Evolutionary conservation across 2,797 vertebrate genomes (phyloP), one percentile per base, ranked within the genome.

Genomic region (Urosaurus nigricauda): DNA sequence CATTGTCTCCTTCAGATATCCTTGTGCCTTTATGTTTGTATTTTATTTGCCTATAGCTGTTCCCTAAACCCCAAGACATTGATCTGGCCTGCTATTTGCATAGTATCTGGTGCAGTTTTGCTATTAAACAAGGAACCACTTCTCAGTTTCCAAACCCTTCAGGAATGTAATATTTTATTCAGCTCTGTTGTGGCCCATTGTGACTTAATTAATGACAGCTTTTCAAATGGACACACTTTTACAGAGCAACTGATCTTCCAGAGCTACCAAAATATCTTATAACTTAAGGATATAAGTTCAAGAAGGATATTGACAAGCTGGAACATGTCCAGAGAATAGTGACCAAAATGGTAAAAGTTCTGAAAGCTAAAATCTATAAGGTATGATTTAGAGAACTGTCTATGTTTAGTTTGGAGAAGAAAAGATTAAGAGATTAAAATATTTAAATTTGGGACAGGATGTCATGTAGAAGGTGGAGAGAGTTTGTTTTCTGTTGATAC

Each of bases 101-200:
- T 32, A 68, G 3, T 32, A 32, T 68, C 79, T 68, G 65, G 51
- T 21, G 4, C 13, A 53, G 51, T 88, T 68, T 83, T 88, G 37
- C 19, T 74, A 51, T 80, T 80, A 87, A 84, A 29, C 3, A 79
- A 65, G 86, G 84, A 60, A 29, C 78, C 19, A 51, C 14, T 35
- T 86, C 65, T 60, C 19, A 68, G 14, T 24, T 17, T 26, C 58
- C 86, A 84, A 21, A 2, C 40, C 11, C 8, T 71, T 6, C 83
- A 35, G 82, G 92, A 91, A 89, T 8, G 29, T 26, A 14, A 89
- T 21, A 1, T 78, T 37, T 87, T 77, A 13, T 29, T 2, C 70
- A 53, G 1, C 37, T 32, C 43, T 88, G 56, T 17, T 84, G 78
- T 53, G 60, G 89, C 35, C 40, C 0, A 32, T 21, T 92, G 53